A percentile compares a stretch with the other conserved stretches of the same genome.
Evolutionary conservation across 2,888 invertebrate genomes (phyloP).

Genomic region (Drosophila mulleri): DNA sequence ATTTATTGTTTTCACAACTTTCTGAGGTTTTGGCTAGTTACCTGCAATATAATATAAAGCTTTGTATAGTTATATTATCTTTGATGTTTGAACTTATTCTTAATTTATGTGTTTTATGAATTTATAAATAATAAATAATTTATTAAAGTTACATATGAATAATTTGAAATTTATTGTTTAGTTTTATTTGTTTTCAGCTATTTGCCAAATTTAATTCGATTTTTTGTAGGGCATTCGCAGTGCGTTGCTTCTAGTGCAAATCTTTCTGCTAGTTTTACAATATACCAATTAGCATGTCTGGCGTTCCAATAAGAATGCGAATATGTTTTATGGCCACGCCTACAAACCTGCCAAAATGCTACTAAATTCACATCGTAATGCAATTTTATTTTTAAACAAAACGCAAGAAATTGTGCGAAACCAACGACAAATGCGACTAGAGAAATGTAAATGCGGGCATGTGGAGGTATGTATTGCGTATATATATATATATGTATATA

Average conservation of each 20-base stretch:
- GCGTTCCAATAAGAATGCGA: constrained; percentile 14
- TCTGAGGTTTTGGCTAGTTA: neutral
- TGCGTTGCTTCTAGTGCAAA: neutral
- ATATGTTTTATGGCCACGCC: constrained; percentile 34
- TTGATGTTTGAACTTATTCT: too few species aligned
- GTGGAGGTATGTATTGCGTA: neutral
- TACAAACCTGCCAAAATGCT: constrained; percentile 12
- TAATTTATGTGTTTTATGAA: too few species aligned
- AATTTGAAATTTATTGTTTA: neutral
- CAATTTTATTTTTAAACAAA: constrained; percentile 52
- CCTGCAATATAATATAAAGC: too few species aligned
- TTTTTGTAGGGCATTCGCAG: constrained; percentile 4
- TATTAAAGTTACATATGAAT: too few species aligned
- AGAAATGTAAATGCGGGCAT: constrained; percentile 21
- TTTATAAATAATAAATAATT: too few species aligned
- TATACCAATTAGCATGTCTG: constrained; percentile 39
- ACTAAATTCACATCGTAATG: constrained; percentile 10
- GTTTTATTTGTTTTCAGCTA: too few species aligned
- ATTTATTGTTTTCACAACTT: neutral
- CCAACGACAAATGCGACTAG: constrained; percentile 27
- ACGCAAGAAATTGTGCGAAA: constrained; percentile 26
- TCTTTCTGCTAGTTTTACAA: constrained; percentile 25
- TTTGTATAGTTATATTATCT: too few species aligned
- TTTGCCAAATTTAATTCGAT: neutral
- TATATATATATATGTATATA: neutral